These are phyloP conservation scores for Dasyprocta punctata DNA, from an alignment of 2,113 vertebrate genomes.

Conservation along the genomic window DNA sequence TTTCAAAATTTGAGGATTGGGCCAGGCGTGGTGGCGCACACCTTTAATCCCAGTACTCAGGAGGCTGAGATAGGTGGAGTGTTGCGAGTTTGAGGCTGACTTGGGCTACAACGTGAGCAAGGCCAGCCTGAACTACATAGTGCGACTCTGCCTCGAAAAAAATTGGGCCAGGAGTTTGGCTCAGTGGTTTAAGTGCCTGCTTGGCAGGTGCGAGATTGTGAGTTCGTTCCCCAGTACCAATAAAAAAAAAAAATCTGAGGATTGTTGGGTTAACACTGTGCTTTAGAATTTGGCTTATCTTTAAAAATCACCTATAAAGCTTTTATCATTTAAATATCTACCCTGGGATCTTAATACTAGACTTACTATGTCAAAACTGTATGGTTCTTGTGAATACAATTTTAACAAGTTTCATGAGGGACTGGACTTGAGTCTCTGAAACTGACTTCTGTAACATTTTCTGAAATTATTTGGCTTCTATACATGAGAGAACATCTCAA, in stretches of 20 bases:
- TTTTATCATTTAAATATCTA: background rate
- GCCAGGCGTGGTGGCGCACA: no score
- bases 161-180: no score
- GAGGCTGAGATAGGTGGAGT: no score
- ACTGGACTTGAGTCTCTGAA: background rate
- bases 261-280: background rate
- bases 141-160: no score
- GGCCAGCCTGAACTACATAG: no score
- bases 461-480: background rate
- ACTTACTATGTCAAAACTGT: background rate
- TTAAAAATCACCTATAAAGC: background rate
- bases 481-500: background rate
- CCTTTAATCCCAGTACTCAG: no score
- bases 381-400: background rate
- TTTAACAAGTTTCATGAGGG: background rate
- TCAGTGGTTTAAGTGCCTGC: no score
- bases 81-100: no score
- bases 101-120: no score
- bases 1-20: slow-evolving; percentile 25
- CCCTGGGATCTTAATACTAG: background rate
- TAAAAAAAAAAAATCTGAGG: slow-evolving; percentile 14
- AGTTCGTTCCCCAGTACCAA: no score
- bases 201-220: no score
- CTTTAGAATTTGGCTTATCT: slow-evolving; percentile 14
- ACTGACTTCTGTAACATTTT: background rate